phyloP scores from a whole-genome alignment of 2,797 vertebrate genomes.

The Steatocranus sp. region DNA sequence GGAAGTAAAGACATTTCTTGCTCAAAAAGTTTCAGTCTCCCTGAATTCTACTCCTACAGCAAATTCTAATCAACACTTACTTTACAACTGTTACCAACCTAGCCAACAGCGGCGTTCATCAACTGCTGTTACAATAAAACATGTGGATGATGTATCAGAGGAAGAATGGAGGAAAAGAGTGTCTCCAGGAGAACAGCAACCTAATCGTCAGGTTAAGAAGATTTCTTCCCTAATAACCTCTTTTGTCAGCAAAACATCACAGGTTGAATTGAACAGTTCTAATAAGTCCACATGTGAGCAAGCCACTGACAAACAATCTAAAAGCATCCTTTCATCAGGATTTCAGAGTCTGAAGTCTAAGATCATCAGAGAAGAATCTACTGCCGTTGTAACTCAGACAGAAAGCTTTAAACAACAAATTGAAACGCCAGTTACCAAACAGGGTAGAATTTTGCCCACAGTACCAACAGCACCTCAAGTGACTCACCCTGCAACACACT shows the following conservation, averaged over 20 bases:
- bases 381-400: constrained; percentile 18
- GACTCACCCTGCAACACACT: constrained; percentile 28
- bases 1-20: constrained; percentile 70
- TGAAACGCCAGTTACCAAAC: constrained; percentile 16
- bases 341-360: constrained; percentile 74
- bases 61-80: constrained; percentile 59
- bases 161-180: constrained; percentile 78
- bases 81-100: constrained; percentile 77
- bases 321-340: constrained; percentile 63
- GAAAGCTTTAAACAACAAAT: constrained; percentile 37
- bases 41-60: constrained; percentile 52
- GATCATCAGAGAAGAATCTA: constrained; percentile 69
- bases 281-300: constrained; percentile 7
- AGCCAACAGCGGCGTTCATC: constrained; percentile 66
- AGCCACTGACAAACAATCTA: constrained; percentile 51
- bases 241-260: constrained; percentile 78
- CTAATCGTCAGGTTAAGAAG: constrained; percentile 76
- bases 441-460: constrained; percentile 60
- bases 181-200: constrained; percentile 68
- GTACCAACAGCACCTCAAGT: constrained; percentile 40
- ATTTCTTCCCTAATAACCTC: constrained; percentile 83
- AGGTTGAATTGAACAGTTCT: constrained; percentile 60
- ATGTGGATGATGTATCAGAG: constrained; percentile 74
- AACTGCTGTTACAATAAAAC: constrained; percentile 69
- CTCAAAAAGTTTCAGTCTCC: constrained; percentile 75